Evolutionary conservation across 2,797 vertebrate species (phyloP), one percentile per base, ranked within the genome.

Genomic region (Scolopax bukidnonensis): DNA sequence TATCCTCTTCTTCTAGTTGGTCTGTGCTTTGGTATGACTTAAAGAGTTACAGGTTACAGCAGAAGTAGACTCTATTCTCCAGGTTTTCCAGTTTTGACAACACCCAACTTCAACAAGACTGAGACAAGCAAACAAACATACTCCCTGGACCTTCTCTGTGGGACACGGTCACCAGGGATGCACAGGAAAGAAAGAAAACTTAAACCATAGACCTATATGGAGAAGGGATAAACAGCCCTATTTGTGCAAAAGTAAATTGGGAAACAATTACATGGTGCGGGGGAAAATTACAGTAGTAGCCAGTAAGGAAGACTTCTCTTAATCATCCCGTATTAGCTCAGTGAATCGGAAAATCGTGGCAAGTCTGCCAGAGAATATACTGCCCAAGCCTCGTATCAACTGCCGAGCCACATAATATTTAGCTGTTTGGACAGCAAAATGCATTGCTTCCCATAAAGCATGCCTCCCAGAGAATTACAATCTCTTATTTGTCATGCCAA

Each of bases 391-490:
- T 79, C 33, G 0, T 68, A 64, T 83, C 91, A 78, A 11, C 77
- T 82, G 74, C 85, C 6, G 45, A 65, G 70, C 60, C 74, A 90
- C 87, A 87, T 67, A 60, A 64, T 77, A 53, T 88, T 89, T 43
- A 93, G 90, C 80, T 90, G 87, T 85, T 82, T 51, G 43, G 90
- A 84, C 80, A 90, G 74, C 77, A 80, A 91, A 96, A 94, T 48
- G 41, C 77, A 95, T 74, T 90, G 77, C 83, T 90, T 60, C 70
- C 65, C 94, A 92, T 90, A 94, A 96, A 95, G 41, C 68, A 54
- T 88, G 63, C 68, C 90, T 84, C 53, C 57, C 67, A 61, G 88
- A 95, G 93, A 95, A 83, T 87, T 94, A 90, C 93, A 89, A 5
- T 43, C 78, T 38, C 86, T 61, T 32, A 43, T 93, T 89, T 90